Conservation (phyloP, 2,797 vertebrate genomes). For the Masticophis lateralis region DNA sequence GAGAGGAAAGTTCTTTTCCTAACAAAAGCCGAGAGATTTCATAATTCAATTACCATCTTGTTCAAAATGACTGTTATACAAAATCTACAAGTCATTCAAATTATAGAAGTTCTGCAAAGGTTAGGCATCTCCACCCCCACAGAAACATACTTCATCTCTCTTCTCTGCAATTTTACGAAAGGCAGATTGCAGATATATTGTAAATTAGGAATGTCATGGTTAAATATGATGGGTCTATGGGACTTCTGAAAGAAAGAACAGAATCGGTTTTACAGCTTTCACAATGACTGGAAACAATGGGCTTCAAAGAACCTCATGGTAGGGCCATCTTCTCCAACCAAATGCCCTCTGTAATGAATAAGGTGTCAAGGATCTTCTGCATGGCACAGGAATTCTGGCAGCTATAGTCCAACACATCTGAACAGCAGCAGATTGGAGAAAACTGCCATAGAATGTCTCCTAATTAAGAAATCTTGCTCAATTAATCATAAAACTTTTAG, state of each 20-base stretch:
- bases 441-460: not conserved
- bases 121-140: slow-evolving; percentile 5
- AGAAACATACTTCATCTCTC: slow-evolving; percentile 9
- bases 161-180: not conserved
- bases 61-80: slow-evolving; percentile 22
- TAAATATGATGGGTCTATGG: not conserved
- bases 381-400: not conserved
- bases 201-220: slow-evolving; percentile 11
- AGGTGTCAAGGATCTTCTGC: not conserved
- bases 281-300: not conserved
- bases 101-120: slow-evolving; percentile 26
- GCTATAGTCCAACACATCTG: not conserved
- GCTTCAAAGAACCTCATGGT: not conserved
- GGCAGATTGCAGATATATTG: not conserved
- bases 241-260: not conserved
- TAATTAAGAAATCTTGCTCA: not conserved
- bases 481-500: not conserved
- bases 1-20: slow-evolving; percentile 20
- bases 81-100: slow-evolving; percentile 34
- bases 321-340: not conserved
- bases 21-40: slow-evolving; percentile 31
- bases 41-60: slow-evolving; percentile 34
- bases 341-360: not conserved
- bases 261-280: not conserved
- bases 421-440: not conserved